Base-by-base conservation (phyloP, 1,140 invertebrate genomes). In the Brachystomella parvula region DNA sequence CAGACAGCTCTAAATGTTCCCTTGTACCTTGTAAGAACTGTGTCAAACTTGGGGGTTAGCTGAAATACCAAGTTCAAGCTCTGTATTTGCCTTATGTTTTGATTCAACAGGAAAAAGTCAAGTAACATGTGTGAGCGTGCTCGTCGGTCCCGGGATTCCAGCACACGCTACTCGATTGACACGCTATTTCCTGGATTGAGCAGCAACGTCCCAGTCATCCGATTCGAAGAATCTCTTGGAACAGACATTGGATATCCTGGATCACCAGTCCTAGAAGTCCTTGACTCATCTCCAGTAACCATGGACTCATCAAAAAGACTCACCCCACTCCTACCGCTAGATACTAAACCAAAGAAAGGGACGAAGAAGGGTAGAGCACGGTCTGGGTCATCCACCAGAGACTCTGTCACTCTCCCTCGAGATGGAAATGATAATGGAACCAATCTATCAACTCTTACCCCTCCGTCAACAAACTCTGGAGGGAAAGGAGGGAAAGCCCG, bases 161-260 rank as follows among this genome's bases (percentile, higher is more conserved):
- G 67, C 32, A 60, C 58, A 57, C 71, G 71, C 35, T 72, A 72
- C 67, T 69, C 67, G 17, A 72, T 72, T 30, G 71, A 72, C 67
- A 72, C 67, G 58, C 71, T 72, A 63, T 72, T 72, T 64, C 70
- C 70, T 31, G 67, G 67, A 61, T 66, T 72, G 61, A 72, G 67
- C 57, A 65, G 59, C 49, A 68, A 62, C 28, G 32, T 15, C 12
- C 3, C 6, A 15, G 29, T 9, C 15, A 26, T 30, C 30, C 17
- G 3, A 9, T 31, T 24, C 24, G 9, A 19, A 49, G 61, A 17
- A 6, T 6, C 21, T 26, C 24, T 9, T 49, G 30, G 30, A 33
- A 3, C 6, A 19, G 32, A 39, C 3, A 9, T 39, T 21, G 31
- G n/a, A 39, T 3, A 19, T 17, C n/a, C 2, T 6, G 30, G 9